These are phyloP conservation scores for Monochamus saltuarius DNA, from an alignment of 1,140 invertebrate species.

Conservation along the genomic window DNA sequence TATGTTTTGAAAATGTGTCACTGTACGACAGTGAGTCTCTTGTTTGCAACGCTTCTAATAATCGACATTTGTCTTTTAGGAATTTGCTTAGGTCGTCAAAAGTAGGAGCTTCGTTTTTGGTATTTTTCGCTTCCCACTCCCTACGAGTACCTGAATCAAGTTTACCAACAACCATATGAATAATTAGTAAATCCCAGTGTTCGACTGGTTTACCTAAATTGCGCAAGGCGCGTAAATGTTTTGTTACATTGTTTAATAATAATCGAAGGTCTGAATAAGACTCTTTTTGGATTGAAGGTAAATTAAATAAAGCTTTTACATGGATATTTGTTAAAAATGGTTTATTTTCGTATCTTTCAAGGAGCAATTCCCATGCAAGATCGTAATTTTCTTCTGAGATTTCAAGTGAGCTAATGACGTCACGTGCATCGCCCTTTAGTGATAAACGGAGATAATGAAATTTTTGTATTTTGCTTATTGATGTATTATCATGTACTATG, in stretches of 20 bases:
- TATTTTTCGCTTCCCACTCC: too few species aligned
- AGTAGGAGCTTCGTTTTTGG: too few species aligned
- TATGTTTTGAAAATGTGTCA: too few species aligned
- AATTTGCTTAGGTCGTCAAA: too few species aligned
- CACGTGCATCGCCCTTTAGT: constrained; percentile 10
- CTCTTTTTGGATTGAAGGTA: constrained; percentile 9
- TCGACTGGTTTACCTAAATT: too few species aligned
- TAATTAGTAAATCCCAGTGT: too few species aligned
- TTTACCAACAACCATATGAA: too few species aligned
- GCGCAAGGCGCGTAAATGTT: background rate
- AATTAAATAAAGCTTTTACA: background rate
- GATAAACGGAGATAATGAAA: constrained; percentile 20
- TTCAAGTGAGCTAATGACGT: constrained; percentile 1
- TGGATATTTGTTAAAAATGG: background rate
- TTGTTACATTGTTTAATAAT: constrained; percentile 4
- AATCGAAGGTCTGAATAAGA: background rate
- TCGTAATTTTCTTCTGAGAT: constrained; percentile 11
- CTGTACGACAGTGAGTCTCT: too few species aligned
- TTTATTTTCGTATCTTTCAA: constrained; percentile 10
- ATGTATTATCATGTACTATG: constrained; percentile 11
- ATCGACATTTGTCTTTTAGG: too few species aligned
- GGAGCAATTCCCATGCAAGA: background rate
- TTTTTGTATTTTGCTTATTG: constrained; percentile 14
- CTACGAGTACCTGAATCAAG: too few species aligned
- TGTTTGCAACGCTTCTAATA: too few species aligned